phyloP scores from a whole-genome alignment of 2,113 vertebrate species.

The Pterocles orientalis region DNA sequence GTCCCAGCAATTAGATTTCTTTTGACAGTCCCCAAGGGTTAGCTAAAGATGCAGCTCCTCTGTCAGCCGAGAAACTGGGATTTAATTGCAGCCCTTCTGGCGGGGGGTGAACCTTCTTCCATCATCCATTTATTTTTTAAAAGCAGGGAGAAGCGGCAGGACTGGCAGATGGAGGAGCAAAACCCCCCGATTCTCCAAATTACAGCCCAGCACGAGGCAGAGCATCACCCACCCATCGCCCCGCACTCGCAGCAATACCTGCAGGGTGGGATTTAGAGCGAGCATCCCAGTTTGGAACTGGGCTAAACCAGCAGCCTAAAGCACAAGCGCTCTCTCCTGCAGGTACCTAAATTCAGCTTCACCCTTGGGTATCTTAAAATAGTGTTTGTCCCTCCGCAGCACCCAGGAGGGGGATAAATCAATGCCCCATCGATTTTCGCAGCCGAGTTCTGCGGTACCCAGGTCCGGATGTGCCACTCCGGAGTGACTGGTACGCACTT shows the following conservation, averaged over 20 bases:
- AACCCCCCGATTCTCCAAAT: neutral
- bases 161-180: neutral
- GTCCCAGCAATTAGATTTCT: neutral
- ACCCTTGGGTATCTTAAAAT: neutral
- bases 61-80: neutral
- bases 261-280: neutral
- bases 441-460: neutral
- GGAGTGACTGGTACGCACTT: rapidly evolving
- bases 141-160: rapidly evolving
- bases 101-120: neutral
- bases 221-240: neutral
- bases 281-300: neutral
- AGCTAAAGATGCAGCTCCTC: neutral
- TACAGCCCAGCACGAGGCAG: neutral
- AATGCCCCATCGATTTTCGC: neutral
- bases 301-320: neutral
- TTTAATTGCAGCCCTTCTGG: neutral
- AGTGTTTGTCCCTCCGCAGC: neutral
- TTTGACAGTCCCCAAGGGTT: neutral
- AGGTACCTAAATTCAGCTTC: neutral
- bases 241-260: rapidly evolving
- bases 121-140: neutral
- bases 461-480: neutral
- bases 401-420: neutral
- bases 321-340: neutral